Percentiles rank a stretch among this genome's conserved stretches.
Conservation (phyloP, 2,113 vertebrate genomes). For the Cyprinus carpio region DNA sequence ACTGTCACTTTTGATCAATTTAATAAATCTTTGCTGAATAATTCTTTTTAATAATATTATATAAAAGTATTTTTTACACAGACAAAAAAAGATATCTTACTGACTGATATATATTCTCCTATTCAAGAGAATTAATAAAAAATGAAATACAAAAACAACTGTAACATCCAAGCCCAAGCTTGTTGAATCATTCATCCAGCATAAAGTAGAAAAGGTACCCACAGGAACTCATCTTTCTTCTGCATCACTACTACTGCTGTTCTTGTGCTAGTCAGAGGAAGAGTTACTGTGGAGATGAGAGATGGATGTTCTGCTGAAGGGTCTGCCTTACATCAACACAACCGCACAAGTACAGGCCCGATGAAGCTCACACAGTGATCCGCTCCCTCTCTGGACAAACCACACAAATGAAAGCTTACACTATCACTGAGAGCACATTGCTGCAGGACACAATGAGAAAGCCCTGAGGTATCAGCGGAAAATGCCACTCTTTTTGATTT, state of each 20-base stretch:
- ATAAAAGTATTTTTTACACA: no score
- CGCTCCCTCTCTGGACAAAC: slow-evolving; percentile 11
- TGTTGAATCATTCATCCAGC: no score
- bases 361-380: slow-evolving; percentile 12
- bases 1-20: no score
- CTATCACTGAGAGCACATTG: slow-evolving; percentile 23
- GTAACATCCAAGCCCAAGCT: no score
- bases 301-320: slow-evolving; percentile 24
- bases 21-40: no score
- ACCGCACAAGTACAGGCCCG: background rate
- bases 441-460: background rate
- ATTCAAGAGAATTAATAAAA: no score
- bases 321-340: slow-evolving; percentile 39
- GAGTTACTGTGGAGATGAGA: background rate
- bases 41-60: no score
- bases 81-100: no score
- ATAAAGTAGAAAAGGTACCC: no score
- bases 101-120: background rate
- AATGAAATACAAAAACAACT: no score
- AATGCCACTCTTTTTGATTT: slow-evolving; percentile 28
- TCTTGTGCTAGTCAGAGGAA: background rate
- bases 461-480: slow-evolving; percentile 1
- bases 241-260: no score
- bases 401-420: slow-evolving; percentile 20
- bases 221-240: no score